A percentile compares a stretch with the other conserved stretches of the same genome.
phyloP scores from a whole-genome alignment of 2,888 invertebrate species.

The Miltochrista miniata region DNA sequence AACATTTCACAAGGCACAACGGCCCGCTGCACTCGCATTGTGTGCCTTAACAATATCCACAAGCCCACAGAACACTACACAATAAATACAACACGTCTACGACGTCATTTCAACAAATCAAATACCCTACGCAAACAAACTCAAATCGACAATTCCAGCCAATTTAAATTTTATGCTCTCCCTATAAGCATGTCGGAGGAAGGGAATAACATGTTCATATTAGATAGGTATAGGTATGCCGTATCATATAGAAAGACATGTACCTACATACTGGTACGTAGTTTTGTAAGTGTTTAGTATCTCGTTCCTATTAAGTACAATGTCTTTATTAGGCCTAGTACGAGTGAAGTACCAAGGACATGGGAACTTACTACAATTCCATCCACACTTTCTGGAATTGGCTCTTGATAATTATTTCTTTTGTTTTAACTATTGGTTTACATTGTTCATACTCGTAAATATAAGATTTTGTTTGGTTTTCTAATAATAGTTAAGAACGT shows the following conservation, averaged over 20 bases:
- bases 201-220: slow-evolving; percentile 43
- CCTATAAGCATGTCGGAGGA: slow-evolving; percentile 43
- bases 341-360: slow-evolving; percentile 1
- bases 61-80: slow-evolving; percentile 65
- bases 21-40: slow-evolving; percentile 81
- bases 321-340: slow-evolving; percentile 5
- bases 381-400: background rate
- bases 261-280: background rate
- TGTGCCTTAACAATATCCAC: slow-evolving; percentile 80
- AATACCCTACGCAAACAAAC: slow-evolving; percentile 71
- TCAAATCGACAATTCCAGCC: slow-evolving; percentile 69
- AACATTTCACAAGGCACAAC: slow-evolving; percentile 83
- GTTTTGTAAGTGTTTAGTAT: slow-evolving; percentile 9
- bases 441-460: background rate
- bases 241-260: slow-evolving; percentile 21
- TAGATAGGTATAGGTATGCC: slow-evolving; percentile 21
- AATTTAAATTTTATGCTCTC: slow-evolving; percentile 67
- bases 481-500: background rate
- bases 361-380: slow-evolving; percentile 4
- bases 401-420: background rate
- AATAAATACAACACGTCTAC: slow-evolving; percentile 71
- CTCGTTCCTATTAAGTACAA: slow-evolving; percentile 7
- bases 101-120: slow-evolving; percentile 76
- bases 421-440: background rate
- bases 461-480: background rate